These are phyloP conservation scores for Ceratoteleas bidentatus DNA, from an alignment of 1,140 invertebrate species.

Conservation along the genomic window DNA sequence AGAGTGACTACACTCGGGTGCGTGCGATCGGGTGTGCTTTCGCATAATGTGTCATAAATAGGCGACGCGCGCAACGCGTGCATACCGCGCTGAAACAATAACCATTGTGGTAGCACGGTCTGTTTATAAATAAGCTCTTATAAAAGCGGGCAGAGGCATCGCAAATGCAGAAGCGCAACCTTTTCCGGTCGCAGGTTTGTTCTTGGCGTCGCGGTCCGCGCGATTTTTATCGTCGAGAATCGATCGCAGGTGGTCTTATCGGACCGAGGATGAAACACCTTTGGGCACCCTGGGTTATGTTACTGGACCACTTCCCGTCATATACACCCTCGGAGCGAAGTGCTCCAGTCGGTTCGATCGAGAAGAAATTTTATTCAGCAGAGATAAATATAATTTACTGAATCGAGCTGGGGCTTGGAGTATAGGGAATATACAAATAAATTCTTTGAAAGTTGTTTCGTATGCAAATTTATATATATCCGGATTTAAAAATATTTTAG, in stretches of 20 bases:
- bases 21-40: slow-evolving; percentile 77
- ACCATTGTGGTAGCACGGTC: slow-evolving; percentile 79
- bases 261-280: slow-evolving; percentile 66
- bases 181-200: slow-evolving; percentile 36
- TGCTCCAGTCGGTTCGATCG: too few relatives aligned
- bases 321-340: background rate
- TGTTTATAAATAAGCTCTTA: slow-evolving; percentile 79
- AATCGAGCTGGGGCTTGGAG: too few relatives aligned
- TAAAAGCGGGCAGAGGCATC: slow-evolving; percentile 63
- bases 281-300: slow-evolving; percentile 10
- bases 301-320: slow-evolving; percentile 1
- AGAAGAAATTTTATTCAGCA: too few relatives aligned
- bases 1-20: slow-evolving; percentile 73
- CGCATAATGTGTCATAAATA: slow-evolving; percentile 82
- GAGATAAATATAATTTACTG: too few relatives aligned
- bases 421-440: too few relatives aligned
- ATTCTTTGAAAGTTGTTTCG: too few relatives aligned
- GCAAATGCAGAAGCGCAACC: slow-evolving; percentile 41
- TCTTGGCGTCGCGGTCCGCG: slow-evolving; percentile 35
- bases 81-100: slow-evolving; percentile 79
- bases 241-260: slow-evolving; percentile 74
- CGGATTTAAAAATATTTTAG: too few relatives aligned
- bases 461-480: too few relatives aligned
- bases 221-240: slow-evolving; percentile 75
- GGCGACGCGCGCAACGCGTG: slow-evolving; percentile 74